phyloP scores from a whole-genome alignment of 2,888 invertebrate species.

The Eupelmus urozonus region DNA sequence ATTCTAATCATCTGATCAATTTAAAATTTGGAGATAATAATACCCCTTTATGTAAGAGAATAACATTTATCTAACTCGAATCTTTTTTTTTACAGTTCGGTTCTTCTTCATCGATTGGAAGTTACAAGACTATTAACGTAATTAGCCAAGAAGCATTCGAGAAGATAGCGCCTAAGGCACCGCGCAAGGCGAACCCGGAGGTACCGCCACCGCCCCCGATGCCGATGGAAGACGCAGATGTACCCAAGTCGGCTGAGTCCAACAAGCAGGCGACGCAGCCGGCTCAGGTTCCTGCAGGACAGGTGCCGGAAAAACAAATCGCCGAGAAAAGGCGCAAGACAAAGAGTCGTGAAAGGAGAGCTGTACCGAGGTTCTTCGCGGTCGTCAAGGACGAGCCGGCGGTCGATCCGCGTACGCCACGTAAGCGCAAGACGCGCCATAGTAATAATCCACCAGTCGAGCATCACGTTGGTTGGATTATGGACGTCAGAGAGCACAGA shows the following conservation, averaged over 20 bases:
- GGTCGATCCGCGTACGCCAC: conserved; percentile 83
- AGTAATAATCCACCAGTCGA: conserved; percentile 95
- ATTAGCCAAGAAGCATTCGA: conserved; percentile 94
- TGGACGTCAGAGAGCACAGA: conserved; percentile 92
- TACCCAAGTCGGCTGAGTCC: background rate
- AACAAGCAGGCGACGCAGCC: conserved; percentile 28
- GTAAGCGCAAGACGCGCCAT: conserved; percentile 94
- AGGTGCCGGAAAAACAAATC: conserved; percentile 67
- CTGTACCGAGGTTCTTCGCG: conserved; percentile 94
- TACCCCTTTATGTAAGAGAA: background rate
- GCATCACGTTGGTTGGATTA: conserved; percentile 98
- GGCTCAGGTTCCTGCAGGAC: conserved; percentile 40
- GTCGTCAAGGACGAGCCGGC: conserved; percentile 88
- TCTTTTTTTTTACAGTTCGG: conserved; percentile 75
- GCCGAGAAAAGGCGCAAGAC: conserved; percentile 69
- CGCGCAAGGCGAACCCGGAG: conserved; percentile 84
- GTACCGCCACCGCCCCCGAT: conserved; percentile 91
- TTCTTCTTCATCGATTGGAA: conserved; percentile 77
- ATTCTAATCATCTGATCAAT: conserved; percentile 67
- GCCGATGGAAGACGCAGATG: conserved; percentile 64
- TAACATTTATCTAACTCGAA: conserved; percentile 18
- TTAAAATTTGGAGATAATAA: too few relatives aligned
- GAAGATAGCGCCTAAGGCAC: conserved; percentile 84
- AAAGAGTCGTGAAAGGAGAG: conserved; percentile 69
- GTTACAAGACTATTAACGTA: conserved; percentile 91